phyloP scores from a whole-genome alignment of 2,888 invertebrate genomes.

The Marasmarcha lunaedactyla region DNA sequence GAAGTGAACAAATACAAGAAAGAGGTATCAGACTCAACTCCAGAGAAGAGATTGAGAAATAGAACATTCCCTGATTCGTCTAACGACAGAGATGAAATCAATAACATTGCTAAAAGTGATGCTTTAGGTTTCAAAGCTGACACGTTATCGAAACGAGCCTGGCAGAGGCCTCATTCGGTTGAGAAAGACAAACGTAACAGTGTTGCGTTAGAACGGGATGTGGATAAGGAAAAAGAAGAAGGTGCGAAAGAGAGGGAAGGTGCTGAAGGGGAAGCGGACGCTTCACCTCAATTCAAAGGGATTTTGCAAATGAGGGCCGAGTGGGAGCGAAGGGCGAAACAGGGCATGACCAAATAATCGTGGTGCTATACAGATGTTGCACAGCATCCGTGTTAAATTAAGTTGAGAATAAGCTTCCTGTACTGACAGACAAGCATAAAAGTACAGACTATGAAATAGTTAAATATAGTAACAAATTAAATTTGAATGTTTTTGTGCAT shows the following conservation, averaged over 20 bases:
- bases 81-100: constrained; percentile 58
- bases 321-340: constrained; percentile 83
- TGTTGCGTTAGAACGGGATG: constrained; percentile 54
- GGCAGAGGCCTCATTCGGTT: constrained; percentile 40
- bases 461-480: too few relatives aligned
- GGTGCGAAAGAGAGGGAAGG: constrained; percentile 36
- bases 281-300: constrained; percentile 74
- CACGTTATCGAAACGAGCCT: constrained; percentile 50
- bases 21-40: constrained; percentile 62
- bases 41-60: constrained; percentile 58
- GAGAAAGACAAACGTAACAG: constrained; percentile 48
- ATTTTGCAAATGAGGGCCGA: constrained; percentile 81
- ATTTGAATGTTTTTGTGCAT: too few relatives aligned
- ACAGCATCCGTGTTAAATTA: constrained; percentile 15
- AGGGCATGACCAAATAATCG: constrained; percentile 73
- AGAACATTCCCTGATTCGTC: constrained; percentile 62
- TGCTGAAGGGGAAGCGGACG: constrained; percentile 41
- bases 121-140: constrained; percentile 54
- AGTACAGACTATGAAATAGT: not conserved
- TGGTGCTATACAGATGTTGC: constrained; percentile 48
- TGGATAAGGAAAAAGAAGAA: constrained; percentile 38
- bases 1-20: constrained; percentile 63
- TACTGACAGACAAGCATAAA: not conserved
- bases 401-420: not conserved
- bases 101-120: constrained; percentile 49